Evolutionary conservation across 1,140 invertebrate species (phyloP).

Genomic region (Drosophila pallidifrons): DNA sequence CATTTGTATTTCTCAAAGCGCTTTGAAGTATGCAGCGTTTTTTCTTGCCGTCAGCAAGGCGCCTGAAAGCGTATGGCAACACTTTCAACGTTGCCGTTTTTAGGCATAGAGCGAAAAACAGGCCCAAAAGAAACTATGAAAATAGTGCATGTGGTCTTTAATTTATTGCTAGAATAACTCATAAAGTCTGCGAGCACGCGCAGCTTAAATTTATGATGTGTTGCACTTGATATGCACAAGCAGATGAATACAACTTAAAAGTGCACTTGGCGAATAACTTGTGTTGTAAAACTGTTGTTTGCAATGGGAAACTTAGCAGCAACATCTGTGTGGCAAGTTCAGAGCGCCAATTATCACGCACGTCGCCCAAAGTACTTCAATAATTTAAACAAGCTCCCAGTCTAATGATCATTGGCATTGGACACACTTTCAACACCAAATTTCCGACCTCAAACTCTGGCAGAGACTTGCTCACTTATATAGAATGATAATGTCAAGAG

Average conservation of each 20-base stretch:
- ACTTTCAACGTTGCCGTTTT: constrained; percentile 1
- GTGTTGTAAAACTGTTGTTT: too few species aligned
- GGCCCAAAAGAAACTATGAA: neutral
- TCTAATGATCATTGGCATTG: constrained; percentile 40
- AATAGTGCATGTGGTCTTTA: neutral
- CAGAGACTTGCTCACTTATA: constrained; percentile 43
- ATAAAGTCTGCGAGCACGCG: constrained; percentile 2
- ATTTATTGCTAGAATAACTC: neutral
- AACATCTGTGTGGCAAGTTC: constrained; percentile 43
- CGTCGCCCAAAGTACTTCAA: constrained; percentile 61
- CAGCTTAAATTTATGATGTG: constrained; percentile 15
- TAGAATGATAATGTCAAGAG: constrained; percentile 66
- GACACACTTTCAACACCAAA: constrained; percentile 64
- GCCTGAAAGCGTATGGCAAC: constrained; percentile 16
- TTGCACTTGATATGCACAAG: constrained; percentile 20
- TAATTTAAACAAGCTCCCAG: constrained; percentile 35
- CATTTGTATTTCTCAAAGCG: neutral
- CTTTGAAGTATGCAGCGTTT: constrained; percentile 46
- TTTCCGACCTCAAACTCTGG: neutral
- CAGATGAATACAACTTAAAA: constrained; percentile 11
- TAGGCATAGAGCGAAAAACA: constrained; percentile 2
- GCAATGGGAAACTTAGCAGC: constrained; percentile 18
- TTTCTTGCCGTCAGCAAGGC: constrained; percentile 15
- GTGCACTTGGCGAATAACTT: constrained; percentile 19
- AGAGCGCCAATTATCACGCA: constrained; percentile 62